Conservation (phyloP, 35 echinoderm and acorn worm genomes). For the Ophioderma brevispina region DNA sequence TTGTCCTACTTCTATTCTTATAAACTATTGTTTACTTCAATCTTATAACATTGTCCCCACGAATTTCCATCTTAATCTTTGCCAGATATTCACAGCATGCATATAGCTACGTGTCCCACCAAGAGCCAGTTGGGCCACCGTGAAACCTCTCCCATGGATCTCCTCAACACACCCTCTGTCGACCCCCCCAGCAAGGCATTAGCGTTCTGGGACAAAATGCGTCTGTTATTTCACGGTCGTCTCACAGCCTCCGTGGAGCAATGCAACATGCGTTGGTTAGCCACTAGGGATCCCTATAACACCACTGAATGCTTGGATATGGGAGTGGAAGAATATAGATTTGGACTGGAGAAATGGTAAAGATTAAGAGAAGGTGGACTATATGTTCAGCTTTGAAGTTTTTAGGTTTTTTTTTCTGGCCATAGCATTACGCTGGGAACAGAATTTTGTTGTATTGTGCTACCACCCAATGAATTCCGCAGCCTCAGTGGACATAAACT, state of each 20-base stretch:
- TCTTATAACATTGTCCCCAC: too few relatives aligned
- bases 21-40: too few relatives aligned
- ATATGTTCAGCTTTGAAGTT: too few relatives aligned
- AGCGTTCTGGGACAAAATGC: conserved; percentile 96
- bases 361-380: too few relatives aligned
- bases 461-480: too few relatives aligned
- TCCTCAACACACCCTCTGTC: conserved; percentile 82
- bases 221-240: conserved; percentile 85
- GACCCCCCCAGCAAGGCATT: conserved; percentile 88
- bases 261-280: conserved; percentile 83
- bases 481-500: too few relatives aligned
- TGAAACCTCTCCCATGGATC: conserved; percentile 69
- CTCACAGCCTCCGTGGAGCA: conserved; percentile 69
- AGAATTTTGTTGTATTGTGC: too few relatives aligned
- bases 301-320: conserved; percentile 90
- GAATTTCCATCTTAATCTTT: too few relatives aligned
- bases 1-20: too few relatives aligned
- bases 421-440: too few relatives aligned
- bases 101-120: conserved; percentile 75
- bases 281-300: conserved; percentile 80
- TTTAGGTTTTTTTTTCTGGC: too few relatives aligned
- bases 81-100: conserved; percentile 78
- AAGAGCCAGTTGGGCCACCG: conserved; percentile 81
- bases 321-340: conserved; percentile 86
- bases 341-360: conserved; percentile 97